Evolutionary conservation across 1,140 invertebrate species (phyloP), one percentile per base, ranked within the genome.

Genomic region (Drosophila bocqueti): DNA sequence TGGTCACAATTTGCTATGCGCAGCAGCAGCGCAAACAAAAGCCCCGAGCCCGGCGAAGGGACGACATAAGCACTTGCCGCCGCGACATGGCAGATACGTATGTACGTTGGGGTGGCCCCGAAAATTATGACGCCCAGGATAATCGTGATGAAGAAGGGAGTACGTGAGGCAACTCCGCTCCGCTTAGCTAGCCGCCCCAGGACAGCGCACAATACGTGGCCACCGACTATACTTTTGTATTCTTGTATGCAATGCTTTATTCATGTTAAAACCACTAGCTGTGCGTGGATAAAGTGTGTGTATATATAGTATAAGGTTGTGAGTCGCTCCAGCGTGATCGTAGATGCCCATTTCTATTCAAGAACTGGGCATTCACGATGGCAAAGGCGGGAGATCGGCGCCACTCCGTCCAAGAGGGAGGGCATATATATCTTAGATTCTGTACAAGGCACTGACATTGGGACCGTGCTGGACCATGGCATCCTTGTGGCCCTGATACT

Each of bases 401-500:
- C 21, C 49, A 10, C 15, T 50, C 5, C 13, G 16, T 8, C 16
- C 13, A 43, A 4, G 9, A 54, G 18, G 31, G 52, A 54, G 26
- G 18, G 18, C 46, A 42, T 77, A 89, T 74, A 84, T 74, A 84
- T 50, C n/a, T 21, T 69, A 57, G 54, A 26, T 16, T 57, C 54
- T 81, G 43, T 96, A 97, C 50, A 96, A 95, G 92, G 96, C 96
- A 94, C 97, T 97, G 29, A 97, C 96, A 85, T 95, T 95, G 49
- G 97, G 97, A 75, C 97, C 96, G 81, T 96, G 94, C 94, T 98
- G 98, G 9, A 95, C 95, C 95, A 96, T 96, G 29, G 96, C 97
- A 93, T 98, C 97, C 93, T 95, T 95, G 91, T 98, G 97, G 62
- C 96, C 94, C 94, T 98, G 96, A 92, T 97, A 98, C 47, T 95